Evolutionary conservation across 1,140 invertebrate genomes (phyloP).

Genomic region (Procambarus clarkii): DNA sequence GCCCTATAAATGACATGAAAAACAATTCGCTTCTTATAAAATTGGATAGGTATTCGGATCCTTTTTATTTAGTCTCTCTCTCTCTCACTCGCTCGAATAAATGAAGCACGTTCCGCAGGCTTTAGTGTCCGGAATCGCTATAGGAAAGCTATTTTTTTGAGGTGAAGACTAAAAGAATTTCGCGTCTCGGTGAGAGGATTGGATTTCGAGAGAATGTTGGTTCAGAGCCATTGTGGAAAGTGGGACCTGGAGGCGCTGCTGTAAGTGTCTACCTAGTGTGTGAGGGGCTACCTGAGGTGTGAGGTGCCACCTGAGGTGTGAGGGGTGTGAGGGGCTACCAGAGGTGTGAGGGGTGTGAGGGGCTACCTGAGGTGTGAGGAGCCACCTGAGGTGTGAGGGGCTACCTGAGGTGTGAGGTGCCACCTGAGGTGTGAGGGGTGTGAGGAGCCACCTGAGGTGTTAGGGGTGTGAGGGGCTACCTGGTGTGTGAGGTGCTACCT

Average conservation of each 20-base stretch:
- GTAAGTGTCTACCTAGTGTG: no score
- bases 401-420: no score
- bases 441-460: no score
- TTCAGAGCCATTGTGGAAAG: conserved; percentile 15
- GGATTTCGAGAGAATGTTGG: conserved; percentile 22
- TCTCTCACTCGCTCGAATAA: conserved; percentile 39
- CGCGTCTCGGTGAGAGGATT: conserved; percentile 6
- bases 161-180: conserved; percentile 15
- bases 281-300: no score
- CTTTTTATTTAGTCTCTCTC: conserved; percentile 30
- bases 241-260: background rate
- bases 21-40: conserved; percentile 27
- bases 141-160: conserved; percentile 40
- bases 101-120: conserved; percentile 15
- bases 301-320: no score
- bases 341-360: no score
- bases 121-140: conserved; percentile 22
- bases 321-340: no score
- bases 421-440: no score
- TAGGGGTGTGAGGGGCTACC: no score
- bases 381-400: no score
- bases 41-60: conserved; percentile 14
- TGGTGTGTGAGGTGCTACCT: no score
- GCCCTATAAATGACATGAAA: background rate
- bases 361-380: no score